Conservation (phyloP, 2,113 vertebrate species). For the Sebastes schlegelii region DNA sequence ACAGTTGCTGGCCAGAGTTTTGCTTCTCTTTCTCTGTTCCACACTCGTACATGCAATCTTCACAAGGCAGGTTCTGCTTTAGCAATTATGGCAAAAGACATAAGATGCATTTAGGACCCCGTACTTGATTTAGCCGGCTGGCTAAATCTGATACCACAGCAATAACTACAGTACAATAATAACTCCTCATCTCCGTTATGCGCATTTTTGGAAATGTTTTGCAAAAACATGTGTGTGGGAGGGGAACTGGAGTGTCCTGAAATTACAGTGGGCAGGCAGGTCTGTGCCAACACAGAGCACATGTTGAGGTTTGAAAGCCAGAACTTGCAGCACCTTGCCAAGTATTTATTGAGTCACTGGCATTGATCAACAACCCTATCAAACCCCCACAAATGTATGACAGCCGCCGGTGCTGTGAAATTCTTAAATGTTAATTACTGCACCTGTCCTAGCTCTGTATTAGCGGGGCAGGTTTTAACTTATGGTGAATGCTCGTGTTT, state of each 20-base stretch:
- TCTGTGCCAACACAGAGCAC: slow-evolving; percentile 33
- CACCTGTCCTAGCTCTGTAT: not conserved
- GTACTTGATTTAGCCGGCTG: not conserved
- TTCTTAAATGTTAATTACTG: not conserved
- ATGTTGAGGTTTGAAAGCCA: slow-evolving; percentile 30
- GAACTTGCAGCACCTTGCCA: slow-evolving; percentile 17
- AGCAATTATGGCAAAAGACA: not conserved
- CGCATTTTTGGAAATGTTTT: slow-evolving; percentile 23
- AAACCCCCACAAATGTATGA: slow-evolving; percentile 4
- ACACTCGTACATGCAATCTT: not conserved
- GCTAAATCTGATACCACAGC: not conserved
- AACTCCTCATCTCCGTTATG: slow-evolving; percentile 7
- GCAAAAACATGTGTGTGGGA: slow-evolving; percentile 15
- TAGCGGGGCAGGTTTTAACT: not conserved
- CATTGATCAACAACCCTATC: not conserved
- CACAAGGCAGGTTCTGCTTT: not conserved
- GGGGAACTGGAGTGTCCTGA: slow-evolving; percentile 1
- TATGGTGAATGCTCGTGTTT: not conserved
- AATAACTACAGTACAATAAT: not conserved
- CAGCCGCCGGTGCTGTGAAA: not conserved
- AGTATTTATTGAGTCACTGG: slow-evolving; percentile 4
- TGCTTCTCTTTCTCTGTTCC: not conserved
- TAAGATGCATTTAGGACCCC: not conserved
- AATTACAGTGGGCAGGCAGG: slow-evolving; percentile 5
- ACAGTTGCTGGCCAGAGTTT: too few species aligned